Evolutionary conservation across 1,140 invertebrate species (phyloP).

Genomic region (Drosophila rhopaloa): DNA sequence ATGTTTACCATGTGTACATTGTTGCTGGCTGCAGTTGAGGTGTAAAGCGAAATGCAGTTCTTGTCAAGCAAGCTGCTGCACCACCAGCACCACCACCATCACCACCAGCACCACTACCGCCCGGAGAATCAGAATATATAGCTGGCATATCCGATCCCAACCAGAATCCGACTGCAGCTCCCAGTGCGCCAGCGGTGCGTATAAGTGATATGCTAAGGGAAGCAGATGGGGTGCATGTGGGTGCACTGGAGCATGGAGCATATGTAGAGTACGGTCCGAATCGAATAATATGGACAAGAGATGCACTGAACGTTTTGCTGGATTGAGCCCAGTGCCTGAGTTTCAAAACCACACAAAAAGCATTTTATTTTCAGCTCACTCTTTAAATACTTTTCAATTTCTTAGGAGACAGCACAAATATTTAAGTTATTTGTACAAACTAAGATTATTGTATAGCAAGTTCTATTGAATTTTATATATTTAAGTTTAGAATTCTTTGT

Average conservation of each 20-base stretch:
- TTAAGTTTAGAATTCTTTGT: too few relatives aligned
- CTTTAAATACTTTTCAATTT: too few relatives aligned
- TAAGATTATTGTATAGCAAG: too few relatives aligned
- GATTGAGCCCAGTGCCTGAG: too few relatives aligned
- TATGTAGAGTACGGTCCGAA: background rate
- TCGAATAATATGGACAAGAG: too few relatives aligned
- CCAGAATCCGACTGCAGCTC: conserved; percentile 22
- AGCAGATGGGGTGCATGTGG: conserved; percentile 2
- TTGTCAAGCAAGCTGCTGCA: conserved; percentile 65
- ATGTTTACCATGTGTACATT: conserved; percentile 45
- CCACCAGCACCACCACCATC: background rate
- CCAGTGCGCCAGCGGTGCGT: conserved; percentile 31
- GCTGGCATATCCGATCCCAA: conserved; percentile 19
- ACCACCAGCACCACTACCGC: background rate
- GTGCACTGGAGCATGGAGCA: conserved; percentile 6
- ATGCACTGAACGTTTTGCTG: too few relatives aligned
- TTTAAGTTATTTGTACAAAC: too few relatives aligned
- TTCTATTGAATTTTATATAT: too few relatives aligned
- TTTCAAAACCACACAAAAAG: too few relatives aligned
- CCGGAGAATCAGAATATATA: conserved; percentile 33
- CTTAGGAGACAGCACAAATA: too few relatives aligned
- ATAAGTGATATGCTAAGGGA: conserved; percentile 32
- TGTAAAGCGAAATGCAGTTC: conserved; percentile 73
- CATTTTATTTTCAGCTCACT: too few relatives aligned
- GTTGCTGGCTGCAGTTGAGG: conserved; percentile 38